These are phyloP conservation scores for Mamestra brassicae DNA, from an alignment of 2,888 invertebrate genomes.

Conservation along the genomic window DNA sequence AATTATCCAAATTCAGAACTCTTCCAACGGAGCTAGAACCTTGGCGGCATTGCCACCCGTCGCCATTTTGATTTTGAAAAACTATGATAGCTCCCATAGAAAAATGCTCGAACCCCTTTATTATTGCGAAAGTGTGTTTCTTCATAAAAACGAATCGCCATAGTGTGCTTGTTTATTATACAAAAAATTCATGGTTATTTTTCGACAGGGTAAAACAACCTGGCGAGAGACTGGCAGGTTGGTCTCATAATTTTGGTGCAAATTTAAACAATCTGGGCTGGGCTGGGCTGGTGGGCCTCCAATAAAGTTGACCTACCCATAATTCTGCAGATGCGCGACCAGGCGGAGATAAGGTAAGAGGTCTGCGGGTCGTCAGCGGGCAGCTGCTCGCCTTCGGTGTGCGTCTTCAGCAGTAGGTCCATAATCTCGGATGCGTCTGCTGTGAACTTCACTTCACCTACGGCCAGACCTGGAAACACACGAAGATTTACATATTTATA, in stretches of 20 bases:
- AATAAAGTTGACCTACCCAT: slow-evolving; percentile 85
- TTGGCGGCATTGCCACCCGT: too few relatives aligned
- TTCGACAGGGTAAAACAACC: too few relatives aligned
- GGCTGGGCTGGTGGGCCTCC: background rate
- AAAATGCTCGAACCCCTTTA: too few relatives aligned
- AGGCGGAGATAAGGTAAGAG: slow-evolving; percentile 99
- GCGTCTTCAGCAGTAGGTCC: slow-evolving; percentile 97
- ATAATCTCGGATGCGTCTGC: slow-evolving; percentile 98
- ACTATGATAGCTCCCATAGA: too few relatives aligned
- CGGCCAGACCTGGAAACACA: slow-evolving; percentile 90
- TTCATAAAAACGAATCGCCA: too few relatives aligned
- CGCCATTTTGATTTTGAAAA: too few relatives aligned
- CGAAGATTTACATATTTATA: background rate
- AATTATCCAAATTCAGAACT: too few relatives aligned
- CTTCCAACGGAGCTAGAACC: too few relatives aligned
- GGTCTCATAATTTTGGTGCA: background rate
- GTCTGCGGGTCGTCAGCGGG: slow-evolving; percentile 99
- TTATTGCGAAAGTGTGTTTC: too few relatives aligned
- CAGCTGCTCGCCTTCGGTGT: slow-evolving; percentile 95
- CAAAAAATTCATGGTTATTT: too few relatives aligned
- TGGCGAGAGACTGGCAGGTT: too few relatives aligned
- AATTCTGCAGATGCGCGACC: slow-evolving; percentile 99
- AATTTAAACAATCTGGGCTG: background rate
- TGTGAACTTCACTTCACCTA: slow-evolving; percentile 96
- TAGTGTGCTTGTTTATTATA: too few relatives aligned